A percentile compares a stretch with the other conserved stretches of the same genome.
Conservation (phyloP, 2,888 invertebrate genomes). For the Luperina testacea region DNA sequence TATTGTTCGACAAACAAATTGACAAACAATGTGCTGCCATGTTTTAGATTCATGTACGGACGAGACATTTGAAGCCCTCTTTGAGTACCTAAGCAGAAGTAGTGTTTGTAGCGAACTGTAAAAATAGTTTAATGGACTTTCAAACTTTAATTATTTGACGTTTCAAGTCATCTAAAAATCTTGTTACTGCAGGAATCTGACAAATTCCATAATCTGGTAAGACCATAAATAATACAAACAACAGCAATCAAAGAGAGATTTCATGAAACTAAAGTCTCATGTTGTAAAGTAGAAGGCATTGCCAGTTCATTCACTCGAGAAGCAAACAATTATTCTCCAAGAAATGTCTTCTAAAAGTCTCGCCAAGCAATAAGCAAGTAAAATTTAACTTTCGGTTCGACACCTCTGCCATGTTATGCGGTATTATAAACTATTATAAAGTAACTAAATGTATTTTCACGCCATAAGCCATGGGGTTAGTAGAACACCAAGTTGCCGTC, state of each 20-base stretch:
- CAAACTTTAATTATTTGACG: neutral
- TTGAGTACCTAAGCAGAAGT: neutral
- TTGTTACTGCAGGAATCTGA: neutral
- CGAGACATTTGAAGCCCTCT: neutral
- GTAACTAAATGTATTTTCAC: constrained; percentile 50
- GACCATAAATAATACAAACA: neutral
- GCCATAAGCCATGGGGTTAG: constrained; percentile 53
- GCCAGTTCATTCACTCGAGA: neutral
- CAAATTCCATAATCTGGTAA: neutral
- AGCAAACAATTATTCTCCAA: neutral
- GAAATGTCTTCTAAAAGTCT: neutral
- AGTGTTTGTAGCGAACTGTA: neutral
- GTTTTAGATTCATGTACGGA: constrained; percentile 49
- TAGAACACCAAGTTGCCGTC: constrained; percentile 57
- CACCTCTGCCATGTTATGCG: constrained; percentile 32
- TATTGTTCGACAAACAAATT: constrained; percentile 68
- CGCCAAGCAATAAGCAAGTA: neutral
- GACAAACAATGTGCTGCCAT: constrained; percentile 54
- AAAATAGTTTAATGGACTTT: neutral
- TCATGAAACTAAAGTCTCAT: neutral
- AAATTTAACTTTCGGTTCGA: constrained; percentile 20
- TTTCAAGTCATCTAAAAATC: neutral
- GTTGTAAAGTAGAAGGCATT: too few species aligned
- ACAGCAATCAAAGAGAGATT: neutral
- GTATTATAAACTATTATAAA: constrained; percentile 52